Conservation (phyloP, 2,797 vertebrate species). For the Onychomys arenicola region DNA sequence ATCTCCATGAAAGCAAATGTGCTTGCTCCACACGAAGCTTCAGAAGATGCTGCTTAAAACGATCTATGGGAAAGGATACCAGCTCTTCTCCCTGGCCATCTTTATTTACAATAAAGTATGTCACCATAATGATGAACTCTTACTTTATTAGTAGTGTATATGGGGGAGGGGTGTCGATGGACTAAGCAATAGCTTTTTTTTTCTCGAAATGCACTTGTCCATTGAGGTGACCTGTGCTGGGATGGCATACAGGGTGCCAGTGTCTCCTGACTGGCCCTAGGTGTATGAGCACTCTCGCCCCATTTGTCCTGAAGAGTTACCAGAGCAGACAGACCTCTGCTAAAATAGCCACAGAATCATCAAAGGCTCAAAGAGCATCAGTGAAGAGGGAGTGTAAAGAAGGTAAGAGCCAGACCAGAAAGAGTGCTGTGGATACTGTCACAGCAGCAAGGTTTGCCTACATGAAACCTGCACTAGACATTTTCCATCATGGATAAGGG, state of each 20-base stretch:
- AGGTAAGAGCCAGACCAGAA: neutral
- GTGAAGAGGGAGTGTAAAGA: neutral
- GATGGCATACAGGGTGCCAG: neutral
- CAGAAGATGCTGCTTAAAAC: conserved; percentile 36
- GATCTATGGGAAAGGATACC: neutral
- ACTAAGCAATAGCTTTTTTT: conserved; percentile 52
- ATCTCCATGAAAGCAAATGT: conserved; percentile 48
- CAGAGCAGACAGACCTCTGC: conserved; percentile 18
- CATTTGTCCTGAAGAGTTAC: conserved; percentile 48
- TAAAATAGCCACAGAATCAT: neutral
- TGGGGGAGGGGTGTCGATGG: neutral
- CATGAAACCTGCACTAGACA: neutral
- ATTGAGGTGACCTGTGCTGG: neutral
- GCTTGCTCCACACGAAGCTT: conserved; percentile 23
- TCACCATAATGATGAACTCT: conserved; percentile 49
- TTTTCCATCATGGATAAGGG: neutral
- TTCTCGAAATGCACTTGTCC: neutral
- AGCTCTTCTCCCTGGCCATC: neutral
- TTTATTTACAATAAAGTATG: conserved; percentile 33
- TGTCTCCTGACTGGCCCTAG: neutral
- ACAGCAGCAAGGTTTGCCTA: neutral
- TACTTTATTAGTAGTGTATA: conserved; percentile 55
- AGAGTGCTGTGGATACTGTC: neutral
- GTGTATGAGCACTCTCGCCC: neutral
- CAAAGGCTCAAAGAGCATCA: neutral